Evolutionary conservation across 2,797 vertebrate species (phyloP).

Genomic region (Heterohyrax brucei): DNA sequence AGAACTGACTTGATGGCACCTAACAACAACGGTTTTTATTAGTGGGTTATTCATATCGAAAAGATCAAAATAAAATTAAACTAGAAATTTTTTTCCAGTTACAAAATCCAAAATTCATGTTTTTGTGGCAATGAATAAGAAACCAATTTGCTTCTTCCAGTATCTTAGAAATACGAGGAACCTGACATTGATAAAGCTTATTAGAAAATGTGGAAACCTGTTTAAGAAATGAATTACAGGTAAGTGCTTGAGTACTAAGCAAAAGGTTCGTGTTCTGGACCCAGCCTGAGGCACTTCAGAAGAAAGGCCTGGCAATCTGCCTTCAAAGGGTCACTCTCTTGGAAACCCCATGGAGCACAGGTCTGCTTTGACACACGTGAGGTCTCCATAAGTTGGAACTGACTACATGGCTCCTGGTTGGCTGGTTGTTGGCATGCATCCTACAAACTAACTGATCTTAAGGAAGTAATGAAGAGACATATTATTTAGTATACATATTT

Average conservation of each 20-base stretch:
- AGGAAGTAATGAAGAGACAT: not conserved
- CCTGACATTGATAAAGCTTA: not conserved
- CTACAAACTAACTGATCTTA: constrained; percentile 36
- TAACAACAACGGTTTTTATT: not conserved
- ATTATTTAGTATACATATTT: constrained; percentile 35
- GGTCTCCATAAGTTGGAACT: not conserved
- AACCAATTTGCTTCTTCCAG: not conserved
- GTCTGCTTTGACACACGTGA: not conserved
- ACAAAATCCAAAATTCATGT: not conserved
- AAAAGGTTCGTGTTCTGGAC: not conserved
- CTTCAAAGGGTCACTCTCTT: not conserved
- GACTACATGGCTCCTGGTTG: not conserved
- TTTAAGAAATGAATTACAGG: constrained; percentile 1
- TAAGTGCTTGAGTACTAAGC: constrained; percentile 16
- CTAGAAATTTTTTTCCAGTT: not conserved
- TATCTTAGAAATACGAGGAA: constrained; percentile 39
- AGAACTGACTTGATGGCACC: too few species aligned
- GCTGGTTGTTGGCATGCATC: not conserved
- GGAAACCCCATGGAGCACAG: not conserved
- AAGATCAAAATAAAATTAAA: constrained; percentile 52
- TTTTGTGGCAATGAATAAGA: constrained; percentile 33
- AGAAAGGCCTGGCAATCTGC: not conserved
- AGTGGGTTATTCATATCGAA: constrained; percentile 16
- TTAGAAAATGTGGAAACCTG: constrained; percentile 28
- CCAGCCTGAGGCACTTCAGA: not conserved